A percentile compares a stretch with the other conserved stretches of the same genome.
Conservation (phyloP, 2,113 vertebrate genomes). For the Anhinga rufa region DNA sequence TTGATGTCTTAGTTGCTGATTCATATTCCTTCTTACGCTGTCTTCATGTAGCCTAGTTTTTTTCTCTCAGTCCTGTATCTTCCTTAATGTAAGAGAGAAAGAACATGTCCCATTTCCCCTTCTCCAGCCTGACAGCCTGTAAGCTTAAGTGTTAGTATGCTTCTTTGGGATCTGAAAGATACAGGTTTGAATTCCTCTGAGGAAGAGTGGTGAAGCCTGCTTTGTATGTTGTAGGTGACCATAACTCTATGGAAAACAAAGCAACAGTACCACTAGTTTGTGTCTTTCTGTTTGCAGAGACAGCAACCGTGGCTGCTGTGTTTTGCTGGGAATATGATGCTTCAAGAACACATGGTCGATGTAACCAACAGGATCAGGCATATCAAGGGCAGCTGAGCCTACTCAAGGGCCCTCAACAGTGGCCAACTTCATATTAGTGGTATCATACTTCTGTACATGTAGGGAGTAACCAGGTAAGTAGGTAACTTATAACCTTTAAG, state of each 20-base stretch:
- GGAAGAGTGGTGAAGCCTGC: background rate
- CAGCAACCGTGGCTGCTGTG: background rate
- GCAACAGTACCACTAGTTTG: background rate
- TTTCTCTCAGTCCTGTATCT: background rate
- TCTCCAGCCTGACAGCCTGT: background rate
- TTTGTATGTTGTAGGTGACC: background rate
- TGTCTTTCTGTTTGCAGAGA: background rate
- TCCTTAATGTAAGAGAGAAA: background rate
- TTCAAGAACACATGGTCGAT: background rate
- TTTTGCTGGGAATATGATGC: background rate
- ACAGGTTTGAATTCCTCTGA: background rate
- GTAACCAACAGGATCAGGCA: background rate
- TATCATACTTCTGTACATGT: background rate
- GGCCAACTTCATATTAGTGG: background rate
- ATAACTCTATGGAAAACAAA: background rate
- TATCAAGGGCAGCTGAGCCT: background rate
- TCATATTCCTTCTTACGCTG: background rate
- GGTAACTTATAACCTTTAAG: background rate
- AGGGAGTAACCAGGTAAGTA: background rate
- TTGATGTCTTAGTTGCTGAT: background rate
- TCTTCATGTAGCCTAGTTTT: background rate
- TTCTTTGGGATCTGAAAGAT: background rate
- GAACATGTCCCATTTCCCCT: background rate
- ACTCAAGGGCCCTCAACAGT: background rate
- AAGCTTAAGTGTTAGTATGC: background rate